Base-by-base conservation (phyloP, 1,140 invertebrate species). In the Brachystomella parvula region DNA sequence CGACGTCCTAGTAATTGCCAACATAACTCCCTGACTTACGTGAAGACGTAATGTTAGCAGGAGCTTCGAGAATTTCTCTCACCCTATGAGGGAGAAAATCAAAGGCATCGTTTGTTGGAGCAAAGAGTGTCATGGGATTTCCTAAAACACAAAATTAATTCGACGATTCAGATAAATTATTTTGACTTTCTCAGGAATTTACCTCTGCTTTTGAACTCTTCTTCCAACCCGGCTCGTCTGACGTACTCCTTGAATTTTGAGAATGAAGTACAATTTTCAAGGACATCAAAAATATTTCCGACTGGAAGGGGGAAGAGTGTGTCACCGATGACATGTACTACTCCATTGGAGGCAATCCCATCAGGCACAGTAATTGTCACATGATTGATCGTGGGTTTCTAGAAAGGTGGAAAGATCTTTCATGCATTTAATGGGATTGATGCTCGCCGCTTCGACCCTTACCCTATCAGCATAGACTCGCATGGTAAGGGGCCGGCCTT, bases 251-350 rank as follows among this genome's bases (percentile, higher is more conserved):
- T 60, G 26, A 74, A 71, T 60, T 66, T 67, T n/a, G 59, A 64
- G 31, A 74, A 73, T 21, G 69, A 69, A 31, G 71, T 68, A 63
- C 73, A 74, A 35, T 73, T 71, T 17, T 71, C 73, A 6, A 74
- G 58, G 9, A 73, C 70, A 56, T 74, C 71, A 39, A 73, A 66
- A 15, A 74, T 66, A 58, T 59, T 68, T 32, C 69, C 71, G 26
- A 71, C 73, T 2, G 73, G 73, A 53, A 74, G 67, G 6, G 73
- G 73, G 63, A 74, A 74, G 15, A 74, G 49, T 12, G 69, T 71
- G 59, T 74, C 73, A 19, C 73, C 70, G 61, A 74, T 72, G 24
- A 74, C 70, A 65, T 74, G 73, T 44, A 74, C 73, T 19, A 73
- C 71, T 24, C 73, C 73, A 57, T 74, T 74, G 39, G 69, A 69